Evolutionary conservation across 2,113 vertebrate genomes (phyloP).

Genomic region (Varanus komodoensis): DNA sequence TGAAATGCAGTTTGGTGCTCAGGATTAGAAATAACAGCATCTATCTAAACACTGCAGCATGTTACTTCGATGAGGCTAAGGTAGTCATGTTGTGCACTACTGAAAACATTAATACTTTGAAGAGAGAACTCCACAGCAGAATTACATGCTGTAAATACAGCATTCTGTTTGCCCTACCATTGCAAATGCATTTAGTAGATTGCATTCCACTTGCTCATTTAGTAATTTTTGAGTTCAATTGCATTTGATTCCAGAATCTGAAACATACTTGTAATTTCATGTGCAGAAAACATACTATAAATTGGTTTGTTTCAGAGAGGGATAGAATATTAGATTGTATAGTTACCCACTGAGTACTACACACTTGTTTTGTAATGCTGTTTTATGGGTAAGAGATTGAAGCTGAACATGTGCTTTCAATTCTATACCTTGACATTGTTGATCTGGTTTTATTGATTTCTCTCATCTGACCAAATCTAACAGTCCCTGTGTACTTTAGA

Average conservation of each 20-base stretch:
- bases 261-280: constrained; percentile 68
- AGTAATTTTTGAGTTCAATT: constrained; percentile 48
- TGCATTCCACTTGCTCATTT: constrained; percentile 49
- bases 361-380: constrained; percentile 76
- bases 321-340: constrained; percentile 77
- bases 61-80: constrained; percentile 18
- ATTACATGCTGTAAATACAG: constrained; percentile 20
- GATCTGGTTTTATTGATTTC: constrained; percentile 85
- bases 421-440: constrained; percentile 75
- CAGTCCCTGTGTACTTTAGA: constrained; percentile 60
- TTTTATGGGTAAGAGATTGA: constrained; percentile 77
- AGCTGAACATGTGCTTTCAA: constrained; percentile 76
- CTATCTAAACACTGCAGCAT: not conserved
- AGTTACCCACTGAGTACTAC: constrained; percentile 77
- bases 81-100: not conserved
- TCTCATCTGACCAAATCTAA: constrained; percentile 74
- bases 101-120: constrained; percentile 39
- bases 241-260: constrained; percentile 54
- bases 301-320: constrained; percentile 70
- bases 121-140: not conserved
- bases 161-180: constrained; percentile 36
- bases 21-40: constrained; percentile 5
- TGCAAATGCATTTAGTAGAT: constrained; percentile 34
- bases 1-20: not conserved
- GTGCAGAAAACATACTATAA: constrained; percentile 72